A percentile compares a stretch with the other conserved stretches of the same genome.
phyloP scores from a whole-genome alignment of 2,113 vertebrate genomes.

The Vimba vimba region DNA sequence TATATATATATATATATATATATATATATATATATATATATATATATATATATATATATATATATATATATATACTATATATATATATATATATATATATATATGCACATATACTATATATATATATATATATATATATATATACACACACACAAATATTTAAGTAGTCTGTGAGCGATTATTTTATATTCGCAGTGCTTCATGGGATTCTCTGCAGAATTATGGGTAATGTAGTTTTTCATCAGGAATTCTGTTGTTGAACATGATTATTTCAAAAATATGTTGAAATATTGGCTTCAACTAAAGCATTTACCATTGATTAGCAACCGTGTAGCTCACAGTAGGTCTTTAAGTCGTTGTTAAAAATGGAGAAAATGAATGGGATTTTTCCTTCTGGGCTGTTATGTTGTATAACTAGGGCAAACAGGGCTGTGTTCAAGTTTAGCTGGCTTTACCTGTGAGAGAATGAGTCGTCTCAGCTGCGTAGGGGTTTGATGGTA shows the following conservation, averaged over 20 bases:
- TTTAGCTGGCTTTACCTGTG: constrained; percentile 77
- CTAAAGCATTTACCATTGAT: neutral
- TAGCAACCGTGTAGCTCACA: neutral
- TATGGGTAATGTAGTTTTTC: neutral
- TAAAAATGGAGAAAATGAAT: neutral
- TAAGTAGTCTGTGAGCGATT: too few species aligned
- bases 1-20: too few species aligned
- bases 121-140: too few species aligned
- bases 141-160: too few species aligned
- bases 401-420: neutral
- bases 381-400: neutral
- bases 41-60: too few species aligned
- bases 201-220: neutral
- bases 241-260: neutral
- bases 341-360: too few species aligned
- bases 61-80: too few species aligned
- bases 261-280: neutral
- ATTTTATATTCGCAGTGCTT: too few species aligned
- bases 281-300: neutral
- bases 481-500: constrained; percentile 75
- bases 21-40: too few species aligned
- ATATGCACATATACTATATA: too few species aligned
- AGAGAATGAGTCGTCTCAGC: constrained; percentile 86
- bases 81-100: too few species aligned
- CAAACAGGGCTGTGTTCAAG: too few species aligned